Evolutionary conservation across 2,888 invertebrate species (phyloP).

Genomic region (Tipula vernalis): DNA sequence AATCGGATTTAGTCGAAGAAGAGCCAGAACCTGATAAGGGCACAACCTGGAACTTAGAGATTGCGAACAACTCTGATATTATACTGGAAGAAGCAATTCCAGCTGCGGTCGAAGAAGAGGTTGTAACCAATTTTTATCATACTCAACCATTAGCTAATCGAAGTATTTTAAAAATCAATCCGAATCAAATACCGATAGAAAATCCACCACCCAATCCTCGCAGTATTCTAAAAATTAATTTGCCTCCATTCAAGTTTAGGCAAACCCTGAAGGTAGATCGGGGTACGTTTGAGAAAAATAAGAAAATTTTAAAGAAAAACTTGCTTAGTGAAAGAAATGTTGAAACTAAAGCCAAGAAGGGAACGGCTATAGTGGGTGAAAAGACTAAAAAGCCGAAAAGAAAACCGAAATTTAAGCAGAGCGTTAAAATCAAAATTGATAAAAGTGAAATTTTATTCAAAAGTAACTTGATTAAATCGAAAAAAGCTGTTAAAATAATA

Average conservation of each 20-base stretch:
- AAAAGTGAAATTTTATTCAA: not conserved
- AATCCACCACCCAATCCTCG: constrained; percentile 5
- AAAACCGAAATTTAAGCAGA: constrained; percentile 14
- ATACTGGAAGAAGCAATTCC: constrained; percentile 39
- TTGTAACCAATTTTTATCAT: constrained; percentile 16
- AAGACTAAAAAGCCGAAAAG: not conserved
- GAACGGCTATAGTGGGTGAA: not conserved
- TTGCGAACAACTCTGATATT: constrained; percentile 23
- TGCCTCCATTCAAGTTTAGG: constrained; percentile 17
- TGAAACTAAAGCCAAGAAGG: not conserved
- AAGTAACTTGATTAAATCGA: not conserved
- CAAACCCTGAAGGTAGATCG: constrained; percentile 17
- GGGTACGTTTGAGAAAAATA: constrained; percentile 14
- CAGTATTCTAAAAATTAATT: constrained; percentile 14
- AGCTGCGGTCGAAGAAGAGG: constrained; percentile 36
- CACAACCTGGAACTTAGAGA: not conserved
- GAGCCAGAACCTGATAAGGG: constrained; percentile 15
- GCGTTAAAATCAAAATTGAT: constrained; percentile 14
- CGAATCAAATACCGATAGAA: not conserved
- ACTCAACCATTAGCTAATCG: constrained; percentile 16
- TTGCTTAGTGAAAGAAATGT: not conserved
- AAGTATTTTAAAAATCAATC: constrained; percentile 16
- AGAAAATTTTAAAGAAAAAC: not conserved
- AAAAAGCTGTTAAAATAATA: not conserved
- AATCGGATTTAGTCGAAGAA: constrained; percentile 8